Evolutionary conservation across 2,797 vertebrate genomes (phyloP).

Genomic region (Rhabdophis nuchalis): DNA sequence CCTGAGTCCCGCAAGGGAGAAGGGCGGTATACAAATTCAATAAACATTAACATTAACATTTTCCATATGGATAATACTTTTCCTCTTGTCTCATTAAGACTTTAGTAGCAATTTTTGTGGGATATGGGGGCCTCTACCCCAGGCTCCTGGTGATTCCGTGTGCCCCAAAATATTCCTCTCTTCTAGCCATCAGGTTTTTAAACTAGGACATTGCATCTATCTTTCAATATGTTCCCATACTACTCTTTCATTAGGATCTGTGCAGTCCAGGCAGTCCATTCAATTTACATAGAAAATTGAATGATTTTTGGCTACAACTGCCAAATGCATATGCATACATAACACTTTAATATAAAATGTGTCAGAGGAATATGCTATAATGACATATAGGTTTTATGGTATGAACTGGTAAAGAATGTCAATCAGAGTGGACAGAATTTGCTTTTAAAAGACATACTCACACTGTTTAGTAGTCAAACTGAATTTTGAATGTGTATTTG

Average conservation of each 20-base stretch:
- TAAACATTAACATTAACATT: too few relatives aligned
- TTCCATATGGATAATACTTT: not conserved
- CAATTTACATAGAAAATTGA: constrained; percentile 29
- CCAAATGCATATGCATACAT: constrained; percentile 15
- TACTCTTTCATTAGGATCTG: not conserved
- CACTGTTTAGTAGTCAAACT: constrained; percentile 1
- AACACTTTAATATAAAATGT: not conserved
- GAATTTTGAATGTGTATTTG: constrained; percentile 21
- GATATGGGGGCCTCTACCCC: not conserved
- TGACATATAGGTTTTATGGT: not conserved
- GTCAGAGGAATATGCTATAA: not conserved
- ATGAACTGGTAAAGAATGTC: not conserved
- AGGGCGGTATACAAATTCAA: too few relatives aligned
- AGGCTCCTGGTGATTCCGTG: not conserved
- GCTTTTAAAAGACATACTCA: constrained; percentile 2
- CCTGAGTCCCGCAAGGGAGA: too few relatives aligned
- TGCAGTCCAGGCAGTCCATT: constrained; percentile 12
- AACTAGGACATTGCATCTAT: not conserved
- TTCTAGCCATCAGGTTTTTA: not conserved
- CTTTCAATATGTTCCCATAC: not conserved
- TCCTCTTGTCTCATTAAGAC: not conserved
- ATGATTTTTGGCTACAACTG: constrained; percentile 7
- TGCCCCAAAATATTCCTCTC: not conserved
- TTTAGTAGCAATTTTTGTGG: not conserved
- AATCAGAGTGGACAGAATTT: constrained; percentile 3